Conservation (phyloP, 2,888 invertebrate species). For the Acanthopleura granulata region DNA sequence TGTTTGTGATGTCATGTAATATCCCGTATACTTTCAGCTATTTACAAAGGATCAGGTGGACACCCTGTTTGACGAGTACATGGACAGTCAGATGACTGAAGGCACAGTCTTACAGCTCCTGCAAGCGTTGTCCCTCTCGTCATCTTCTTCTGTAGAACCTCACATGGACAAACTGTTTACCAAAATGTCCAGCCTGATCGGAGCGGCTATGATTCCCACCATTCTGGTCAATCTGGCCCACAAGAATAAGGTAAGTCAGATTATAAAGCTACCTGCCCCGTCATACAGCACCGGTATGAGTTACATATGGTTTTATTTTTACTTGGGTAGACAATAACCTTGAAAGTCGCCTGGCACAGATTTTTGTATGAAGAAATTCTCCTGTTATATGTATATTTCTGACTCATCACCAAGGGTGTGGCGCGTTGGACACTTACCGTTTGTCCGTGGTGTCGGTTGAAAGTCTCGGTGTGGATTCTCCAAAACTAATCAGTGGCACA, state of each 20-base stretch:
- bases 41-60: conserved; percentile 31
- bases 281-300: too few species aligned
- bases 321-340: too few species aligned
- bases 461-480: too few species aligned
- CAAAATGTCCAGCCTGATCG: not conserved
- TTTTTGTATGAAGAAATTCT: too few species aligned
- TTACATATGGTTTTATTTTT: too few species aligned
- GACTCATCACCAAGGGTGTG: too few species aligned
- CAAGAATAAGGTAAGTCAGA: not conserved
- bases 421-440: too few species aligned
- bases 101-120: not conserved
- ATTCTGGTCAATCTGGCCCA: not conserved
- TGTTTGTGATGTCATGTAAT: too few species aligned
- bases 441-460: too few species aligned
- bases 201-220: not conserved
- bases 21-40: conserved; percentile 24
- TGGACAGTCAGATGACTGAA: conserved; percentile 7
- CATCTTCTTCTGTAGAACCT: not conserved
- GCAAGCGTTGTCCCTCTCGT: not conserved
- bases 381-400: too few species aligned
- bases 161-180: conserved; percentile 1
- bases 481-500: too few species aligned
- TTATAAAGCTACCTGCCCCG: not conserved
- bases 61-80: conserved; percentile 25
- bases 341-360: too few species aligned